Evolutionary conservation across 35 echinoderm and acorn worm genomes (phyloP).

Genomic region (Diadema setosum): DNA sequence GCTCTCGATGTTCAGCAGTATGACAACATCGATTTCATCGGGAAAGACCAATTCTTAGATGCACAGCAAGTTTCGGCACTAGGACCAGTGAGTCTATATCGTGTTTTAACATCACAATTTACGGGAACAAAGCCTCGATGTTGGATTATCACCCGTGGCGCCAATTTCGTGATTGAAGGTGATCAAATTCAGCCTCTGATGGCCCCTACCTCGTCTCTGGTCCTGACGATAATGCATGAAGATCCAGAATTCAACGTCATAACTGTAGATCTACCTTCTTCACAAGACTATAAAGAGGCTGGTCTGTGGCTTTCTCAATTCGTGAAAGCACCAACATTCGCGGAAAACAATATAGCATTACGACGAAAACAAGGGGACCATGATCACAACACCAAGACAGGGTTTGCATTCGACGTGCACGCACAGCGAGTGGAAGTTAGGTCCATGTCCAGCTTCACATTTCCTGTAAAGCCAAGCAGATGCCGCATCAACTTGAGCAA

Average conservation of each 20-base stretch:
- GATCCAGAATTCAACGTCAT: constrained; percentile 82
- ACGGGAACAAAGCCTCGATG: constrained; percentile 59
- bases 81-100: constrained; percentile 70
- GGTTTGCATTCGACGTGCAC: constrained; percentile 67
- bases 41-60: constrained; percentile 64
- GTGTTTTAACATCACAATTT: constrained; percentile 56
- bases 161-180: constrained; percentile 67
- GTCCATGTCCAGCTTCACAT: constrained; percentile 81
- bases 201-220: constrained; percentile 63
- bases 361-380: constrained; percentile 69
- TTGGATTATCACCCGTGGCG: constrained; percentile 87
- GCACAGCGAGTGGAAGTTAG: constrained; percentile 59
- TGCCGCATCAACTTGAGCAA: constrained; percentile 77
- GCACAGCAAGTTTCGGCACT: constrained; percentile 66
- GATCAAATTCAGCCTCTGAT: constrained; percentile 78
- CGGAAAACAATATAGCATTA: constrained; percentile 83
- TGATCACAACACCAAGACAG: constrained; percentile 43
- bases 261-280: constrained; percentile 82
- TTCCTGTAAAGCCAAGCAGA: constrained; percentile 74
- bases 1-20: constrained; percentile 69
- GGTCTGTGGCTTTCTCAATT: constrained; percentile 74
- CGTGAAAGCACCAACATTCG: constrained; percentile 65
- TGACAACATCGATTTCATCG: constrained; percentile 41
- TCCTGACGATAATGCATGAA: constrained; percentile 90
- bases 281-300: constrained; percentile 63